Conservation (phyloP, 2,113 vertebrate species). For the Hemichromis elongatus region DNA sequence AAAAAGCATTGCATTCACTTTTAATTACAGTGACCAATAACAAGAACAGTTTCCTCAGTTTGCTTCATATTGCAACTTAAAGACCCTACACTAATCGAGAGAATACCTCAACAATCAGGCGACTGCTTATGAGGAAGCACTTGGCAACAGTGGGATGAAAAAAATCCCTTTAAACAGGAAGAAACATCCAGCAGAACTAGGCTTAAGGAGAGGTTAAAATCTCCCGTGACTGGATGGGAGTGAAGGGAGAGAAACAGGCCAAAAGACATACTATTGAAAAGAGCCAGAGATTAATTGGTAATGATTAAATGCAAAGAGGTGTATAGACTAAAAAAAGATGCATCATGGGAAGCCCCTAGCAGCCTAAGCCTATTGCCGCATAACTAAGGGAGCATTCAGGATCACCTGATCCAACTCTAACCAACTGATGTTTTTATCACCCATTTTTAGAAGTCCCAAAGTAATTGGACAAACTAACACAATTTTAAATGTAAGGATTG, state of each 20-base stretch:
- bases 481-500: background rate
- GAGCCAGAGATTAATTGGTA: background rate
- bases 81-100: background rate
- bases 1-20: background rate
- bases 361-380: too few species aligned
- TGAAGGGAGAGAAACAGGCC: background rate
- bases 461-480: background rate
- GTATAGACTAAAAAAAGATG: background rate
- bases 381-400: too few species aligned
- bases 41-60: background rate
- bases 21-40: background rate
- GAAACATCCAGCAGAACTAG: background rate
- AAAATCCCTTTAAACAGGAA: rapidly evolving
- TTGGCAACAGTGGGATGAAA: background rate
- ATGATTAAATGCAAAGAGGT: background rate
- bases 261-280: background rate
- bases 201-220: background rate
- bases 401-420: too few species aligned
- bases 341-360: background rate
- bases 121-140: background rate
- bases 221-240: background rate
- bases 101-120: background rate
- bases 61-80: background rate
- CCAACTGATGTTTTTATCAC: background rate
- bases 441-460: background rate